These are phyloP conservation scores for Megaceryle alcyon DNA, from an alignment of 2,797 vertebrate species.

Conservation along the genomic window DNA sequence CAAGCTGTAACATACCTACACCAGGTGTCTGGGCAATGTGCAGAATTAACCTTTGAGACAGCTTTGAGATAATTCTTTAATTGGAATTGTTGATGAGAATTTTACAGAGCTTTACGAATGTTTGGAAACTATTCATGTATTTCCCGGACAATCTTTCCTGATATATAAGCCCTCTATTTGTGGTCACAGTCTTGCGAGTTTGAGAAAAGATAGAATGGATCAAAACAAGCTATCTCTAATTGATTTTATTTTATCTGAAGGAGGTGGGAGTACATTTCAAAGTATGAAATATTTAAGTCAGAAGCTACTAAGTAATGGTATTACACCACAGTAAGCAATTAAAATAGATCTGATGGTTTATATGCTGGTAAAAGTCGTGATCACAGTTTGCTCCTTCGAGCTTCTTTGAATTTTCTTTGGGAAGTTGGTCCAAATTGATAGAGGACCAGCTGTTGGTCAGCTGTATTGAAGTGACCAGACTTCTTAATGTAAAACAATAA, in stretches of 20 bases:
- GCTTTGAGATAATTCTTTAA: too few species aligned
- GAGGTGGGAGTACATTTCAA: neutral
- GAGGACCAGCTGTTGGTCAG: neutral
- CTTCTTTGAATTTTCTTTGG: neutral
- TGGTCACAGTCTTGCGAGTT: neutral
- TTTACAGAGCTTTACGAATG: neutral
- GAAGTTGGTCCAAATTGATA: too few species aligned
- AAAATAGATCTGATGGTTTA: neutral
- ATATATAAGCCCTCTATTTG: fast-evolving
- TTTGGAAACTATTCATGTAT: neutral
- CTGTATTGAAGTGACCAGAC: neutral
- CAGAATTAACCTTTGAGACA: neutral
- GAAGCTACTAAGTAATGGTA: neutral
- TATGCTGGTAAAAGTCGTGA: neutral
- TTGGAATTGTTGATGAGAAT: neutral
- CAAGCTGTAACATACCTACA: fast-evolving
- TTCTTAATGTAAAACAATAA: neutral
- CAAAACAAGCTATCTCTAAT: neutral
- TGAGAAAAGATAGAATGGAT: neutral
- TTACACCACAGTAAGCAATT: neutral
- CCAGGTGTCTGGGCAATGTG: neutral
- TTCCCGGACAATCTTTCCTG: neutral
- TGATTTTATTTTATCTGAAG: neutral
- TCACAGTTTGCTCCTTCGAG: neutral
- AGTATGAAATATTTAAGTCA: neutral